Percentiles rank a stretch among this genome's conserved stretches.
Evolutionary conservation across 2,113 vertebrate species (phyloP).

Genomic region (Clinocottus analis): DNA sequence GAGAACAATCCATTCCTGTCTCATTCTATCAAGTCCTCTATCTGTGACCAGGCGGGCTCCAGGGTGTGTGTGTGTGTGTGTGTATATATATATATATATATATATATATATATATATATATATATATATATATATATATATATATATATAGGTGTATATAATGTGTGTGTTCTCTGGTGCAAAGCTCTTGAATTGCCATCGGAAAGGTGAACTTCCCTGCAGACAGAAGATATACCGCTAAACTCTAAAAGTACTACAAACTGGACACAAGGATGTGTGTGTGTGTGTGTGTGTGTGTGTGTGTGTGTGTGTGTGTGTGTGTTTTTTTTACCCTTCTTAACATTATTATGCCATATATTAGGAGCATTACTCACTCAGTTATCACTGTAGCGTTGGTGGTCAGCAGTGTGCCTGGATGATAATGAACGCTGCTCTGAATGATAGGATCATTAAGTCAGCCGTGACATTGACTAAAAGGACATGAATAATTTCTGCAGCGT

Average conservation of each 20-base stretch:
- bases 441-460: neutral
- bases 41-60: slow-evolving; percentile 33
- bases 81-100: no score
- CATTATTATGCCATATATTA: neutral
- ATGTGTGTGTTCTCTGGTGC: slow-evolving; percentile 4
- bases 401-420: neutral
- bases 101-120: slow-evolving; percentile 9
- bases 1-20: slow-evolving; percentile 70
- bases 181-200: slow-evolving; percentile 56
- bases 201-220: slow-evolving; percentile 62
- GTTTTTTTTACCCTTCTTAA: slow-evolving; percentile 18
- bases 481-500: no score
- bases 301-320: neutral
- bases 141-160: slow-evolving; percentile 11
- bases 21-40: slow-evolving; percentile 57
- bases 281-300: slow-evolving; percentile 14
- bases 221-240: slow-evolving; percentile 48
- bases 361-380: neutral
- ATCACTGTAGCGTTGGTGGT: neutral
- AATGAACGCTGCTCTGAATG: neutral
- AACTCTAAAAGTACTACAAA: slow-evolving; percentile 36
- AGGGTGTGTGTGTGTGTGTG: slow-evolving; percentile 25
- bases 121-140: slow-evolving; percentile 8
- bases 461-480: no score
- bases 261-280: slow-evolving; percentile 19